Base-by-base conservation (phyloP, 2,113 vertebrate species). In the Suncus etruscus region DNA sequence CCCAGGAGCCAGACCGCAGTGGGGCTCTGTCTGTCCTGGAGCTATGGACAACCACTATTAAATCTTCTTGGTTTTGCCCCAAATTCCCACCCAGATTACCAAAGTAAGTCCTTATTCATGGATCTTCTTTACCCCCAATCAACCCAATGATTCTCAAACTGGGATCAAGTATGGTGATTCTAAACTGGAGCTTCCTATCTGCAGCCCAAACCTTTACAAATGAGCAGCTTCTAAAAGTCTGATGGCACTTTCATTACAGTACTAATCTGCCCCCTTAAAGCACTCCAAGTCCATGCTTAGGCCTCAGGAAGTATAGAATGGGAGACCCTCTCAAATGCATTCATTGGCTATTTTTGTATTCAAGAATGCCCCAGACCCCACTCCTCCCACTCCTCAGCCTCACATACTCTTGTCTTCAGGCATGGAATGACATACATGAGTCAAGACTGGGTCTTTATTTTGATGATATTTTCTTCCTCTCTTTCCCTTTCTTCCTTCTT, bases 1-100 rank as follows among this genome's bases (percentile, higher is more conserved):
- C 91, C 74, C 82, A 89, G 95, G 95, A 94, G 78, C 66, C 94
- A 91, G 92, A 89, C 91, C 91, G 78, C n/a, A 11, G 45, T 63
- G 39, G 85, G 47, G 70, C 68, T 29, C 87, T 68, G 80, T 94
- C 91, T 92, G 83, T 78, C 86, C 70, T 51, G 15, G 15, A 3
- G 74, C 75, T 31, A 48, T 58, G 72, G 54, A 76, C 83, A 61
- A 25, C 92, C 31, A 48, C 73, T 20, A n/a, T 95, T 93, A 95
- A 91, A 85, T 63, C 83, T 95, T 94, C 86, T 66, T 74, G 45
- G 83, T 24, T 83, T 94, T 45, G 51, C 66, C 86, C 51, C 39
- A n/a, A 31, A 32, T 83, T 86, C 78, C 63, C 78, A 54, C 15
- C 83, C 32, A 18, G 4, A 29, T 86, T 88, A 48, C 86, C 81